phyloP scores from a whole-genome alignment of 2,113 vertebrate species.

The Cololabis saira region DNA sequence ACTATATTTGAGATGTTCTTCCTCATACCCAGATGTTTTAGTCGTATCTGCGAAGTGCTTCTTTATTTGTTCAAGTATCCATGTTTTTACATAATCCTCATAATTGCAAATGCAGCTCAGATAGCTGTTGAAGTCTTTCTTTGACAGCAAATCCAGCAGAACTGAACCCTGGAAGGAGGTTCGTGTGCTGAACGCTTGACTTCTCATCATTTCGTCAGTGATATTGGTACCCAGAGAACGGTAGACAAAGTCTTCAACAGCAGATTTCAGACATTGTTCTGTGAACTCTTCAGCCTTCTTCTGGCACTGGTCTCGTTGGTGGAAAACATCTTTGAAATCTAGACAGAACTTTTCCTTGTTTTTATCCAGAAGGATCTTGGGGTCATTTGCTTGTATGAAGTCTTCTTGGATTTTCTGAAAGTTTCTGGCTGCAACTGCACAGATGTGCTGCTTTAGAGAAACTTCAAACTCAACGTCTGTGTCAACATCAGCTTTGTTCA shows the following conservation, averaged over 20 bases:
- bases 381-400: conserved; percentile 63
- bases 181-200: conserved; percentile 40
- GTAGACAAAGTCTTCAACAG: conserved; percentile 46
- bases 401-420: conserved; percentile 65
- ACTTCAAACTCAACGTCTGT: conserved; percentile 29
- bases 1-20: conserved; percentile 15
- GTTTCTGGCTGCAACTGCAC: conserved; percentile 36
- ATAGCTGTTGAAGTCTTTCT: conserved; percentile 1
- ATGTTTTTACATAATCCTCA: conserved; percentile 34
- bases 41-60: conserved; percentile 16
- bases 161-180: conserved; percentile 50
- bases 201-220: conserved; percentile 54
- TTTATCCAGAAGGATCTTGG: conserved; percentile 25
- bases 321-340: conserved; percentile 68
- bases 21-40: conserved; percentile 22
- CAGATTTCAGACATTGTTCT: conserved; percentile 49
- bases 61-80: conserved; percentile 35
- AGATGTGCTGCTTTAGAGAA: conserved; percentile 70
- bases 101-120: conserved; percentile 6
- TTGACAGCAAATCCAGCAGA: conserved; percentile 51
- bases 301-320: conserved; percentile 65
- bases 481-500: accelerated
- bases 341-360: conserved; percentile 36
- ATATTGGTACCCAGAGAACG: conserved; percentile 58
- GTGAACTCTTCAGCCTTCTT: conserved; percentile 74